Base-by-base conservation (phyloP, 2,888 invertebrate genomes). In the Dryobotodes eremita region DNA sequence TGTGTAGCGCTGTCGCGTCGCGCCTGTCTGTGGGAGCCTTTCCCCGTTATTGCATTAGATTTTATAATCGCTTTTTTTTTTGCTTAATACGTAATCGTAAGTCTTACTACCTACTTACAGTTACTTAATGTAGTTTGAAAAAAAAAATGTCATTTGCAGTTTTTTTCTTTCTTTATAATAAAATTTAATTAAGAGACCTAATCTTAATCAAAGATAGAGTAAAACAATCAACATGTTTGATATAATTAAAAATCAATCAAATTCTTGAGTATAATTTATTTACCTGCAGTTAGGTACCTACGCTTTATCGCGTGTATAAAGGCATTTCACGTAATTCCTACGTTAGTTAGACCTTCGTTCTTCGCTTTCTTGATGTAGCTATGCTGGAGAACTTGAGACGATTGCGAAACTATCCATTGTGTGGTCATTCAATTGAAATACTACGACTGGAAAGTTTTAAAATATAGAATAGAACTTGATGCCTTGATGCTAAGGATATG, bases 311-410 rank as follows among this genome's bases (percentile, higher is more conserved):
- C 79, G 64, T 75, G 57, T 75, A 0, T 42, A 3, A 31, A 64
- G 15, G 48, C 48, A 55, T 62, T 78, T 73, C 61, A 57, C 26
- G 55, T 64, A 82, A 75, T 42, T 57, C 26, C 15, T 61, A 61
- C 53, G 8, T 36, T 59, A 48, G 42, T 68, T 57, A 80, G 59
- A 50, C 59, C 50, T 71, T 77, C 59, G 20, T 53, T 61, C 50
- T 82, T 82, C 75, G 62, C 48, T 75, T 55, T 55, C 62, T 61
- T 80, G 26, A 42, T 31, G 15, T 64, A 71, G 36, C 15, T 61
- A 17, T 36, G 3, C 36, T 73, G 10, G 23, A 23, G 26, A 55
- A 26, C 23, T 62, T 53, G 8, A 46, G 46, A 62, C 26, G 46
- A 36, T 62, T 62, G 36, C 23, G 17, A 36, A 36, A 36, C 36